Percentiles rank a stretch among this genome's conserved stretches.
phyloP scores from a whole-genome alignment of 2,888 invertebrate genomes.

The Chloroclysta siterata region DNA sequence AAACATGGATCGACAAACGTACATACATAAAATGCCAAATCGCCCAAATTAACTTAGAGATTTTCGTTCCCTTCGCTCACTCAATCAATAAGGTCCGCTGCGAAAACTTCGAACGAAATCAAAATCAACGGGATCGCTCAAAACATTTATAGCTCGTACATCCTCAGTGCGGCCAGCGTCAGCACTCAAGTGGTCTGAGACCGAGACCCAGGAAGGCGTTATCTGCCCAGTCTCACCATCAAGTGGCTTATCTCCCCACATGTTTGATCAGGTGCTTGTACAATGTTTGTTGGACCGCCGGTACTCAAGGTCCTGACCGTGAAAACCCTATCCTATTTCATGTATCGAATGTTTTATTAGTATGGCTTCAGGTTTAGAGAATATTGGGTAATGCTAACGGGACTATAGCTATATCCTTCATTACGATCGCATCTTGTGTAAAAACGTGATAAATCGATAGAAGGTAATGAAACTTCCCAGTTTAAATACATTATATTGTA shows the following conservation, averaged over 20 bases:
- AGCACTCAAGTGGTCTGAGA: constrained; percentile 55
- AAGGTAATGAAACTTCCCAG: not conserved
- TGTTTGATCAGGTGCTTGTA: constrained; percentile 82
- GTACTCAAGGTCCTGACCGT: constrained; percentile 75
- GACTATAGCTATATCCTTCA: not conserved
- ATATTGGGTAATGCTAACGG: constrained; percentile 27
- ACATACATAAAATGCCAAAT: no score
- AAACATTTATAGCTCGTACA: not conserved
- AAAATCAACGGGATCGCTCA: not conserved
- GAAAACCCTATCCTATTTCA: constrained; percentile 63
- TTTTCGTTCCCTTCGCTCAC: no score
- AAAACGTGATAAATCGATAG: no score
- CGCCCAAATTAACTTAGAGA: no score
- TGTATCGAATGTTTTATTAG: constrained; percentile 53
- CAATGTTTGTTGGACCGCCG: constrained; percentile 51
- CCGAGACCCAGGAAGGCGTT: constrained; percentile 67
- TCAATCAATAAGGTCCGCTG: no score
- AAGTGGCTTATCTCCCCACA: constrained; percentile 81
- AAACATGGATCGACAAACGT: no score
- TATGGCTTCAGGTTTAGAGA: constrained; percentile 52
- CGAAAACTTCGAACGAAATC: not conserved
- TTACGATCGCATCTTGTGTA: no score
- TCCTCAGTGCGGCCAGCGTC: not conserved
- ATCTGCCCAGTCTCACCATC: constrained; percentile 75
- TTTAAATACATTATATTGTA: no score